These are phyloP conservation scores for Tenthredo notha DNA, from an alignment of 2,888 invertebrate species.

Conservation along the genomic window DNA sequence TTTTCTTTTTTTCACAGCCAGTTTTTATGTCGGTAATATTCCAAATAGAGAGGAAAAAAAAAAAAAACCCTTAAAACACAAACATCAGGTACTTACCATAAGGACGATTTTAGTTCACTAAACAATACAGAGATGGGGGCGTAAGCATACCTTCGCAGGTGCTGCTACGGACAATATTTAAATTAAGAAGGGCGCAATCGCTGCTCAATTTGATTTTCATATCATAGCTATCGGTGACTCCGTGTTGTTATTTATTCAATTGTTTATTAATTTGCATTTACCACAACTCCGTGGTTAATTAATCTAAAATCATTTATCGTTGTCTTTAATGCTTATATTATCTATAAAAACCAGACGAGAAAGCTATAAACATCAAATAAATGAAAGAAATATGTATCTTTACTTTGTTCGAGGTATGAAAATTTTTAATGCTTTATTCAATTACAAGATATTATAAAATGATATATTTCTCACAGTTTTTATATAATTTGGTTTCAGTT, in stretches of 20 bases:
- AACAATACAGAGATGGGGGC: neutral
- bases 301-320: neutral
- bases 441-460: too few species aligned
- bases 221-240: neutral
- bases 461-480: neutral
- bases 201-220: neutral
- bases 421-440: neutral
- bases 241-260: neutral
- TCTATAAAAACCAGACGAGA: neutral
- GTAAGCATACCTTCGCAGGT: neutral
- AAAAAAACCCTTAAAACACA: too few species aligned
- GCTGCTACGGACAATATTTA: neutral
- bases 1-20: neutral
- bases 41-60: neutral
- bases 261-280: neutral
- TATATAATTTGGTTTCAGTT: neutral
- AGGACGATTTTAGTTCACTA: neutral
- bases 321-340: too few species aligned
- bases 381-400: neutral
- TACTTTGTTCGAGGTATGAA: neutral
- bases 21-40: neutral
- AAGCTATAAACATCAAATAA: neutral
- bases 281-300: neutral
- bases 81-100: neutral
- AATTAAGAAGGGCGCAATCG: neutral